Evolutionary conservation across 2,113 vertebrate genomes (phyloP).

Genomic region (Ia io): DNA sequence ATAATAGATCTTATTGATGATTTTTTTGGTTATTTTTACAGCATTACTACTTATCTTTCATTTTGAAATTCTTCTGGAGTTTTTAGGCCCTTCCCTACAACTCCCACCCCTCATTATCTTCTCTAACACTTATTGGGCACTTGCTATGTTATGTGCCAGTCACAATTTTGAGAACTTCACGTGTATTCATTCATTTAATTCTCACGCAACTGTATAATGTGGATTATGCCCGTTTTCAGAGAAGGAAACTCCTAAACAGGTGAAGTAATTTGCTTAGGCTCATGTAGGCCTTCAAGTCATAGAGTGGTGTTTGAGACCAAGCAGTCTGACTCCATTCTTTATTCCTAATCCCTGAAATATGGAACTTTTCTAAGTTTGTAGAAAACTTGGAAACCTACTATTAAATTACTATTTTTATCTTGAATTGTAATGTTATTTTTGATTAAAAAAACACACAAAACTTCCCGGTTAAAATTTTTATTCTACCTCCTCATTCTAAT

Average conservation of each 20-base stretch:
- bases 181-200: not conserved
- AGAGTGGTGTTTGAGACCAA: not conserved
- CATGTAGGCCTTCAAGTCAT: not conserved
- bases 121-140: not conserved
- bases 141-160: not conserved
- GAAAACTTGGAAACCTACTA: not conserved
- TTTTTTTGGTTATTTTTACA: slow-evolving; percentile 21
- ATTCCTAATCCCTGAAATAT: not conserved
- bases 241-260: not conserved
- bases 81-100: not conserved
- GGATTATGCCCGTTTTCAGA: not conserved
- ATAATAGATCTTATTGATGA: not conserved
- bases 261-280: not conserved
- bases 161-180: not conserved
- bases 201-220: not conserved
- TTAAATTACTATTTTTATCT: slow-evolving; percentile 4
- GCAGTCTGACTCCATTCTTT: not conserved
- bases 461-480: not conserved
- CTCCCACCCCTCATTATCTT: not conserved
- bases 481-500: slow-evolving; percentile 24
- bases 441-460: not conserved
- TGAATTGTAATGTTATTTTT: slow-evolving; percentile 14
- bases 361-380: not conserved
- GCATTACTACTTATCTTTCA: not conserved
- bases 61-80: not conserved